phyloP scores from a whole-genome alignment of 1,140 invertebrate genomes.

The Sycophaga agraensis region DNA sequence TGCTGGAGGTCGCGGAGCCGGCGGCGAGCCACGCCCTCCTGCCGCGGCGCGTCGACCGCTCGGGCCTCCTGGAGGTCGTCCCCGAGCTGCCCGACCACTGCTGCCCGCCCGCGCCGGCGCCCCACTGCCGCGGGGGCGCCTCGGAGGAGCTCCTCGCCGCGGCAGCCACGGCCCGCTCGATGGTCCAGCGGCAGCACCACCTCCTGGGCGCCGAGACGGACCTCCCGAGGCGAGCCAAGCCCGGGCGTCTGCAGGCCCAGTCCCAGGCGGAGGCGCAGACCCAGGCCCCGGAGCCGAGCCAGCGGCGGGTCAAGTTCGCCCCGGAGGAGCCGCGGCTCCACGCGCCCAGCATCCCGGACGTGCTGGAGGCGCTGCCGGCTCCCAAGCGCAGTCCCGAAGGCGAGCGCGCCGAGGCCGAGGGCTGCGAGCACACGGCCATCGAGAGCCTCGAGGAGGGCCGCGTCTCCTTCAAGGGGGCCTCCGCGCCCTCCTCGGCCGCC shows the following conservation, averaged over 20 bases:
- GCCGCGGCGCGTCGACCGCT: neutral
- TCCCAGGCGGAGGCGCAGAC: neutral
- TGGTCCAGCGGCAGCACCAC: constrained; percentile 38
- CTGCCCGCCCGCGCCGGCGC: constrained; percentile 43
- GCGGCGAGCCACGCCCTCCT: constrained; percentile 35
- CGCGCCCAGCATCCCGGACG: constrained; percentile 40
- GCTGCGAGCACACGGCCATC: constrained; percentile 48
- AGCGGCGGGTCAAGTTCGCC: constrained; percentile 11
- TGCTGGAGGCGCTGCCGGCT: constrained; percentile 40
- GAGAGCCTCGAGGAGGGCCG: constrained; percentile 43
- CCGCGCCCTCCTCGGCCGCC: neutral
- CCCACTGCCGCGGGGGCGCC: constrained; percentile 7
- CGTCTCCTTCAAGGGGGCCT: constrained; percentile 40
- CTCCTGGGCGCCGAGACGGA: constrained; percentile 40
- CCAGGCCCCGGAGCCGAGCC: neutral
- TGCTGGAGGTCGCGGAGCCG: constrained; percentile 40
- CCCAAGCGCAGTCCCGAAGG: constrained; percentile 36
- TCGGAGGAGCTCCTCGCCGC: constrained; percentile 23
- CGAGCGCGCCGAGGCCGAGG: constrained; percentile 53
- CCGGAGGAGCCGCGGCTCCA: neutral
- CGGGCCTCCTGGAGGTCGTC: constrained; percentile 28
- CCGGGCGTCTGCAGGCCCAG: neutral
- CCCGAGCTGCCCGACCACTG: constrained; percentile 39
- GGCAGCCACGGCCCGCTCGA: constrained; percentile 22
- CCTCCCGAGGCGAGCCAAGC: constrained; percentile 16